Evolutionary conservation across 2,888 invertebrate species (phyloP).

Genomic region (Cyclophora punctaria): DNA sequence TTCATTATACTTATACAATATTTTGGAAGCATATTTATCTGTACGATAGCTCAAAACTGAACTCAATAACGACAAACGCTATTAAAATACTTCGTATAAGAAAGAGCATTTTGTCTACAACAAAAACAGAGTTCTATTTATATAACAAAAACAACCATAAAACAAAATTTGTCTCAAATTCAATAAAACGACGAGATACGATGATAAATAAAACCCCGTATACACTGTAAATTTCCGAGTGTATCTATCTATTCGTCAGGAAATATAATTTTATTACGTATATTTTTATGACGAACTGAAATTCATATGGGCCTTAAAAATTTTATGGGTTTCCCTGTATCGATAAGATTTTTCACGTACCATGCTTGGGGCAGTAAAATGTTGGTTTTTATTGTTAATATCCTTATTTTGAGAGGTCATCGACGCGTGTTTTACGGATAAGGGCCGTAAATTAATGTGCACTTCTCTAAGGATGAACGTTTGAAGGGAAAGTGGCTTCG

Average conservation of each 20-base stretch:
- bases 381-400: constrained; percentile 33
- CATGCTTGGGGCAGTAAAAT: constrained; percentile 33
- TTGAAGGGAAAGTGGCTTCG: not conserved
- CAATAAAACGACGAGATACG: constrained; percentile 12
- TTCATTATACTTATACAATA: too few species aligned
- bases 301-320: constrained; percentile 41
- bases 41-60: too few species aligned
- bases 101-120: too few species aligned
- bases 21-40: too few species aligned
- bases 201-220: constrained; percentile 10
- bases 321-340: constrained; percentile 43
- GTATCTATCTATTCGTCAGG: constrained; percentile 28
- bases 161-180: constrained; percentile 14
- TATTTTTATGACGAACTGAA: constrained; percentile 40
- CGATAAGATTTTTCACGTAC: constrained; percentile 33
- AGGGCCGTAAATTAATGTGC: too few species aligned
- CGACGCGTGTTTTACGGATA: constrained; percentile 10
- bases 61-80: too few species aligned
- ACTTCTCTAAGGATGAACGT: constrained; percentile 5
- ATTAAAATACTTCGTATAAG: too few species aligned
- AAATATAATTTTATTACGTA: constrained; percentile 56
- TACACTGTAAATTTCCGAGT: constrained; percentile 6
- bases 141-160: constrained; percentile 2
- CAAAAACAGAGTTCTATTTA: too few species aligned
- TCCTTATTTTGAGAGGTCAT: constrained; percentile 20